These are phyloP conservation scores for Papilio helenus DNA, from an alignment of 1,140 invertebrate genomes.

Conservation along the genomic window DNA sequence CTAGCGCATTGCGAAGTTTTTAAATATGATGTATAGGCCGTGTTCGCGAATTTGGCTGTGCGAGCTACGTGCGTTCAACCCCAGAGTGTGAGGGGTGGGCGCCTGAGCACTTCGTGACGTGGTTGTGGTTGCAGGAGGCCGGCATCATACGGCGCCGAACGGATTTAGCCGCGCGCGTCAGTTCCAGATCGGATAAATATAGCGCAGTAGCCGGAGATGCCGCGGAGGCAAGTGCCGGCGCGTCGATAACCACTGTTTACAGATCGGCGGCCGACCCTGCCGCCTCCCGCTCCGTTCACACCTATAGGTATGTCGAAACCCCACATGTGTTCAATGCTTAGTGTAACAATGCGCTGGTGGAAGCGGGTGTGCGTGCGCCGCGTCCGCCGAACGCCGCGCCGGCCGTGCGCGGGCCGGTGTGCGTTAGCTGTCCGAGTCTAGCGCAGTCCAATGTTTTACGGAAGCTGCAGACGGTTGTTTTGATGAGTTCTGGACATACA, in stretches of 20 bases:
- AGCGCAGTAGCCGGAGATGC: slow-evolving; percentile 76
- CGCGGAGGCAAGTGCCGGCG: slow-evolving; percentile 73
- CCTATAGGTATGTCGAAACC: slow-evolving; percentile 77
- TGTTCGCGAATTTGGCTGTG: slow-evolving; percentile 72
- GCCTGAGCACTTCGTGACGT: slow-evolving; percentile 71
- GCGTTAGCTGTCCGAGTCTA: slow-evolving; percentile 42
- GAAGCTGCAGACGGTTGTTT: slow-evolving; percentile 52
- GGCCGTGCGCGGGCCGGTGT: slow-evolving; percentile 46
- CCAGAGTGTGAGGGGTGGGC: slow-evolving; percentile 57
- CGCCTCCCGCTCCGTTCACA: slow-evolving; percentile 75
- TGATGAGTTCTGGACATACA: slow-evolving; percentile 55
- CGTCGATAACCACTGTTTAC: slow-evolving; percentile 80
- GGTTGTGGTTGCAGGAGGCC: slow-evolving; percentile 80
- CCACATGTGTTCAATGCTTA: slow-evolving; percentile 63
- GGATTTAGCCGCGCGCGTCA: slow-evolving; percentile 78
- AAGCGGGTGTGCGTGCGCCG: slow-evolving; percentile 45
- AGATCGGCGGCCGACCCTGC: slow-evolving; percentile 77
- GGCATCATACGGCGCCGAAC: slow-evolving; percentile 77
- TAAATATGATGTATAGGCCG: slow-evolving; percentile 44
- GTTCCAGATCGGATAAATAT: slow-evolving; percentile 79
- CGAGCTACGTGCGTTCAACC: slow-evolving; percentile 61
- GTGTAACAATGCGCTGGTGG: slow-evolving; percentile 61
- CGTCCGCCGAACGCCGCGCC: slow-evolving; percentile 38
- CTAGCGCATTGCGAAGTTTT: slow-evolving; percentile 62
- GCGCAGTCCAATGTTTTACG: slow-evolving; percentile 43